Base-by-base conservation (phyloP, 30 jellyfish, hydroid and myxozoan species). In the Phacellophora camtschatica region DNA sequence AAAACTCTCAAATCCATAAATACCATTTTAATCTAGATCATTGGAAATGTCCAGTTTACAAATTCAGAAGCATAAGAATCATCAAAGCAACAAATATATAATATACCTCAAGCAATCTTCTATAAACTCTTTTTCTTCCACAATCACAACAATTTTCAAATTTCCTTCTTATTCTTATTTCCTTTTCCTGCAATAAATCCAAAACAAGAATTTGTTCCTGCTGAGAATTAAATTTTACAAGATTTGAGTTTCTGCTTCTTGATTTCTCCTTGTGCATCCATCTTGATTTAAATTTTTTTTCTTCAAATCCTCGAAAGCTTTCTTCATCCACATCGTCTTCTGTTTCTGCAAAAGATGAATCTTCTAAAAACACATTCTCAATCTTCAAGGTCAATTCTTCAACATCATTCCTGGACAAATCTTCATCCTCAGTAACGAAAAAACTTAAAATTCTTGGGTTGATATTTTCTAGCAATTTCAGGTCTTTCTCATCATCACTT, bases 361-460 rank as follows among this genome's bases (percentile, higher is more conserved):
- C 89, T 32, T 33, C 41, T 20, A 59, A 66, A 46, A 4, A 43
- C 1, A 84, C 83, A 71, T 84, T 79, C 41, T 72, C 95, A 43
- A 84, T 61, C 58, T 84, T 84, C 3, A 84, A 62, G 28, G 95
- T 84, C 56, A 84, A 48, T 24, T 74, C 84, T 30, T 84, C 95
- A 45, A 84, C 67, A 48, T 84, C 95, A 24, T 84, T 27, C 19
- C 85, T 77, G 19, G 95, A 25, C 6, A 84, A 63, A 50, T 84
- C 95, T 28, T 84, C 95, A 61, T 84, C 95, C 50, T 84, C 95
- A 15, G 95, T 88, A 0, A 74, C 88, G 49, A 84, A 62, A 15
- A 53, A 23, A 30, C 95, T 65, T 20, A 84, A 57, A 34, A 84
- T 43, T 41, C 95, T 72, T 0, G 95, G 95, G 50, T 71, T 59